Conservation (phyloP, 2,113 vertebrate species). For the Callipepla squamata region DNA sequence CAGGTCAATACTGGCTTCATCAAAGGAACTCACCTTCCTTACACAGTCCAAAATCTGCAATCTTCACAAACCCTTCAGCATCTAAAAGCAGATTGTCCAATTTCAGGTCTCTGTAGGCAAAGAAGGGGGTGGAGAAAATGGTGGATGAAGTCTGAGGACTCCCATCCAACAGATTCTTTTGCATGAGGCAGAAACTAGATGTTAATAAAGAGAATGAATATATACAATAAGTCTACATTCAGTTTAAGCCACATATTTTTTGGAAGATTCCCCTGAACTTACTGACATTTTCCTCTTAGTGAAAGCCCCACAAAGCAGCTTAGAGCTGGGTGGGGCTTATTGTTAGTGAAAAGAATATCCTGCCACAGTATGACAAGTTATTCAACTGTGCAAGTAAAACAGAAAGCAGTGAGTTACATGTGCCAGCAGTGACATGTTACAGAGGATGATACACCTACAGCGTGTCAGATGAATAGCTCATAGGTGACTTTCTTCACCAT, state of each 20-base stretch:
- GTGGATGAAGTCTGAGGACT: background rate
- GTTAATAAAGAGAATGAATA: background rate
- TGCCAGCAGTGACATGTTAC: conserved; percentile 16
- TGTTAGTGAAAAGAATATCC: background rate
- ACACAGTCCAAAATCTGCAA: conserved; percentile 97
- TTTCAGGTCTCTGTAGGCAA: conserved; percentile 88
- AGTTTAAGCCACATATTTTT: background rate
- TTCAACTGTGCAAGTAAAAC: background rate
- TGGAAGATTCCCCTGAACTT: background rate
- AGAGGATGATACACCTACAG: conserved; percentile 39
- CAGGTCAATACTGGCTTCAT: background rate
- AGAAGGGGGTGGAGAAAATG: background rate
- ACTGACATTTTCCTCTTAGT: background rate
- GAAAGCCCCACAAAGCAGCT: conserved; percentile 9
- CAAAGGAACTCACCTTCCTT: conserved; percentile 88
- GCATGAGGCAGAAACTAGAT: background rate
- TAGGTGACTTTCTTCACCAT: conserved; percentile 30
- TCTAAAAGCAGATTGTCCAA: conserved; percentile 96
- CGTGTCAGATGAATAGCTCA: conserved; percentile 26
- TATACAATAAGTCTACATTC: background rate
- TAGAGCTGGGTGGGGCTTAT: background rate
- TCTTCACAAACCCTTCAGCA: conserved; percentile 92
- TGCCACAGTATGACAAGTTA: conserved; percentile 1
- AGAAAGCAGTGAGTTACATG: conserved; percentile 5
- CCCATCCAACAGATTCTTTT: background rate